These are phyloP conservation scores for Muscicapa adusta DNA, from an alignment of 2,113 vertebrate species.

Conservation along the genomic window DNA sequence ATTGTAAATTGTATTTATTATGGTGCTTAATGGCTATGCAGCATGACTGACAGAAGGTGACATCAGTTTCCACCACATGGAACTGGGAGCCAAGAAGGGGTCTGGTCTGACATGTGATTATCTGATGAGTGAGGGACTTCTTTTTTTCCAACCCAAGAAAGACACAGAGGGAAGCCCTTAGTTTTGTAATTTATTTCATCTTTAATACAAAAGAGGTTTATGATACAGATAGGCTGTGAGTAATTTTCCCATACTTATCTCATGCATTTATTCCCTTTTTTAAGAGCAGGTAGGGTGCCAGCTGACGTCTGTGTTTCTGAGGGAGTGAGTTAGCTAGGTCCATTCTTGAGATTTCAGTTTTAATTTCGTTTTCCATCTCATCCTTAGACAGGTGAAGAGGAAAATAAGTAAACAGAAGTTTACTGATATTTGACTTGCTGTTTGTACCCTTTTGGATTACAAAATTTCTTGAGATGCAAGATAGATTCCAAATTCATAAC, in stretches of 20 bases:
- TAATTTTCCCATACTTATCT: not conserved
- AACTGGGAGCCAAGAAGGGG: rapidly evolving
- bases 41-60: not conserved
- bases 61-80: not conserved
- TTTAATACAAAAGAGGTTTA: not conserved
- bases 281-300: not conserved
- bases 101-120: not conserved
- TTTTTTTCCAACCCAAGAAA: not conserved
- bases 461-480: constrained; percentile 58
- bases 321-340: not conserved
- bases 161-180: not conserved
- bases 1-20: constrained; percentile 36
- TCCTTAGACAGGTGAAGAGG: not conserved
- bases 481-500: constrained; percentile 45
- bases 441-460: constrained; percentile 57
- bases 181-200: not conserved
- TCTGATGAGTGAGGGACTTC: not conserved
- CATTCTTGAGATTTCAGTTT: not conserved
- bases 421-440: constrained; percentile 32
- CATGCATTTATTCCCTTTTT: not conserved
- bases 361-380: not conserved
- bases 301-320: not conserved
- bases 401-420: constrained; percentile 5
- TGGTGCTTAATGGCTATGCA: not conserved
- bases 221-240: not conserved